A percentile compares a stretch with the other conserved stretches of the same genome.
Conservation (phyloP, 2,113 vertebrate species). For the Channa argus region DNA sequence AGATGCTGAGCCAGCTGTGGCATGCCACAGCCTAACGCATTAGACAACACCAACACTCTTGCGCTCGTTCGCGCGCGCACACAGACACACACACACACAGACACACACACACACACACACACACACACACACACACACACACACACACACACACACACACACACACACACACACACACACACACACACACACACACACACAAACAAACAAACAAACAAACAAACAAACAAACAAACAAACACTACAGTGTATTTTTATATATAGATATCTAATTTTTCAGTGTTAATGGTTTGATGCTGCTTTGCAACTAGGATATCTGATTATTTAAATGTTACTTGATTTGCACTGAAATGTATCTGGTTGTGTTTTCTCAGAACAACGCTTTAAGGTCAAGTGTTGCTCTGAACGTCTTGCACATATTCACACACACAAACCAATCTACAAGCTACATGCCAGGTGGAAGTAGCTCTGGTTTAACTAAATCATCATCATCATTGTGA, state of each 20-base stretch:
- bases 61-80: neutral
- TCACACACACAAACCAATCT: conserved; percentile 1
- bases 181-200: conserved; percentile 28
- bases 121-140: conserved; percentile 25
- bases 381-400: conserved; percentile 44
- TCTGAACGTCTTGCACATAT: conserved; percentile 42
- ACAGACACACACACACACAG: conserved; percentile 7
- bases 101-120: conserved; percentile 28
- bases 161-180: conserved; percentile 18
- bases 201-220: too few species aligned
- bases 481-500: conserved; percentile 16
- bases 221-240: too few species aligned
- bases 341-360: conserved; percentile 70
- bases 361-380: conserved; percentile 19
- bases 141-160: conserved; percentile 17
- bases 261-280: conserved; percentile 63
- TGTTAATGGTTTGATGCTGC: conserved; percentile 73
- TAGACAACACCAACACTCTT: conserved; percentile 9
- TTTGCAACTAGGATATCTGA: conserved; percentile 38
- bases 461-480: neutral
- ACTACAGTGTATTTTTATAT: conserved; percentile 67
- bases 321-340: conserved; percentile 58
- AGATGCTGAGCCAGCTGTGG: conserved; percentile 73
- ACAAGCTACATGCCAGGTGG: neutral
- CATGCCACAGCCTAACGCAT: conserved; percentile 25